Conservation (phyloP, 2,797 vertebrate species). For the Paramormyrops hopkinsi region DNA sequence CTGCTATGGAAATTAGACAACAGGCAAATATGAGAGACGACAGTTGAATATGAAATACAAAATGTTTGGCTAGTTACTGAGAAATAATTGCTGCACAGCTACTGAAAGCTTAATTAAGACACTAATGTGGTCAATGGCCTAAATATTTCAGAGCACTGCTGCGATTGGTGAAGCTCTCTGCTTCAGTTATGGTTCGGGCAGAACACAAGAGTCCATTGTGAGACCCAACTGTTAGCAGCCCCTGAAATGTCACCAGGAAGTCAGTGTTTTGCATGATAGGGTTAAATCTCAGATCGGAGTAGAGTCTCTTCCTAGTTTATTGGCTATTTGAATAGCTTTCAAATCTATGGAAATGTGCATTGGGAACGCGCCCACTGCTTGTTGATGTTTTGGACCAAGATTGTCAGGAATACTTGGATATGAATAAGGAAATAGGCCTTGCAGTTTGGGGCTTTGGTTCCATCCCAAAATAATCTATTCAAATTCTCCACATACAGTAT, state of each 20-base stretch:
- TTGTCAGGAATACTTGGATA: background rate
- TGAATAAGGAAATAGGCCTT: background rate
- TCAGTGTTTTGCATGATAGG: constrained; percentile 54
- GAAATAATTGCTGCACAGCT: background rate
- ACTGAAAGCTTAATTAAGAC: background rate
- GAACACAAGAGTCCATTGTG: background rate
- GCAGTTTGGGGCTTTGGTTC: background rate
- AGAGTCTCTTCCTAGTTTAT: constrained; percentile 35
- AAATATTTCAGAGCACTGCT: background rate
- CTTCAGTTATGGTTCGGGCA: background rate
- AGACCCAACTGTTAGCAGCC: background rate
- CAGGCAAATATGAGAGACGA: background rate
- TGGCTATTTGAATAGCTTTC: constrained; percentile 54
- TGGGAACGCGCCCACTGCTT: background rate
- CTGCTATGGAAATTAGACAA: background rate
- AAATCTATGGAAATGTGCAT: constrained; percentile 46
- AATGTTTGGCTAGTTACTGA: background rate
- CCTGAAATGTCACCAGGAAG: constrained; percentile 10
- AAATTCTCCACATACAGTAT: background rate
- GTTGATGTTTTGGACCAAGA: background rate
- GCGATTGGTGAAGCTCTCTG: background rate
- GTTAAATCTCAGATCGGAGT: constrained; percentile 40
- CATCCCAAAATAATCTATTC: background rate
- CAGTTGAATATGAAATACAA: background rate
- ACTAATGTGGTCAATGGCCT: background rate